phyloP scores from a whole-genome alignment of 2,113 vertebrate genomes.

The Pedionomus torquatus region DNA sequence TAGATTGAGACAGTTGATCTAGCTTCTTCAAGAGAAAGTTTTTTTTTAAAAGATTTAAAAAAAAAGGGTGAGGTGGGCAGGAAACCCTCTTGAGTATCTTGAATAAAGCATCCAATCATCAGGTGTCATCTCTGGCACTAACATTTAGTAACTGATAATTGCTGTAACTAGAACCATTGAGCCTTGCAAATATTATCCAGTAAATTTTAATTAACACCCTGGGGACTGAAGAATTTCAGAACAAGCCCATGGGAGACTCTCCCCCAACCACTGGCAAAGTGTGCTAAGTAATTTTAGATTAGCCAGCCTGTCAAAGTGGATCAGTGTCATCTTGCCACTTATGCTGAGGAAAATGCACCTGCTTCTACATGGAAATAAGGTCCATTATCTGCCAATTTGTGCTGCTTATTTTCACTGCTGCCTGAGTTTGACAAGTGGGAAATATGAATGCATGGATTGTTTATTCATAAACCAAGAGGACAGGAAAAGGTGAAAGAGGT shows the following conservation, averaged over 20 bases:
- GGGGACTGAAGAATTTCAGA: conserved; percentile 74
- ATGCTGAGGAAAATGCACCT: conserved; percentile 75
- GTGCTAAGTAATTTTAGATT: conserved; percentile 82
- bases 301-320: conserved; percentile 80
- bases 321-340: conserved; percentile 79
- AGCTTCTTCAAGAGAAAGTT: conserved; percentile 40
- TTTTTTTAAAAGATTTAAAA: neutral
- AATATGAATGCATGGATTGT: conserved; percentile 59
- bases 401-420: conserved; percentile 74
- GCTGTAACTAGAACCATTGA: conserved; percentile 77
- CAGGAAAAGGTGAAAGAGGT: neutral
- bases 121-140: conserved; percentile 69
- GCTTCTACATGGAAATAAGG: conserved; percentile 80
- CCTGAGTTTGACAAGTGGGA: conserved; percentile 55
- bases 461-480: conserved; percentile 42
- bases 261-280: conserved; percentile 63
- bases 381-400: conserved; percentile 81
- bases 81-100: neutral
- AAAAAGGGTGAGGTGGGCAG: neutral
- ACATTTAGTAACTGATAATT: conserved; percentile 83
- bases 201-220: conserved; percentile 86
- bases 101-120: conserved; percentile 64
- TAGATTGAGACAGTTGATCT: conserved; percentile 45
- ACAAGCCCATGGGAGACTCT: conserved; percentile 72
- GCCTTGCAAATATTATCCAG: conserved; percentile 80